A percentile compares a stretch with the other conserved stretches of the same genome.
Conservation (phyloP, 2,797 vertebrate species). For the Cynodonichthys magdalenae region DNA sequence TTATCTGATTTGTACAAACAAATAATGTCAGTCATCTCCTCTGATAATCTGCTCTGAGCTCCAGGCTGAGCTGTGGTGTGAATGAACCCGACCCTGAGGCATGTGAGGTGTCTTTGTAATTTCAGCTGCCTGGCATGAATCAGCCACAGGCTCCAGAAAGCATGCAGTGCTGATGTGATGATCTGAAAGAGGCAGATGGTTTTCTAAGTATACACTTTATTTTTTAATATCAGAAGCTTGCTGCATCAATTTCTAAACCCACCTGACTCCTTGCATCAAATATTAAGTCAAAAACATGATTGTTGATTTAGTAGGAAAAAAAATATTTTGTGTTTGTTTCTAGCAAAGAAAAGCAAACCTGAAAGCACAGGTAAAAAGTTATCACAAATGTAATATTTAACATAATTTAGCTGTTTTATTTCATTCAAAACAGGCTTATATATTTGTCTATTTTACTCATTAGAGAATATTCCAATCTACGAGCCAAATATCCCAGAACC, state of each 20-base stretch:
- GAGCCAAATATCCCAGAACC: conserved; percentile 72
- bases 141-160: conserved; percentile 38
- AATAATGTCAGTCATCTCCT: conserved; percentile 11
- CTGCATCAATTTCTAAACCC: conserved; percentile 32
- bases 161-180: conserved; percentile 41
- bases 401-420: background rate
- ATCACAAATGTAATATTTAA: background rate
- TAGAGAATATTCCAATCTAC: conserved; percentile 64
- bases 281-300: background rate
- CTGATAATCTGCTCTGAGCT: conserved; percentile 21
- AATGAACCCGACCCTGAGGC: conserved; percentile 19
- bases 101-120: conserved; percentile 44
- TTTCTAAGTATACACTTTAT: conserved; percentile 59
- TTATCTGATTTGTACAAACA: conserved; percentile 10
- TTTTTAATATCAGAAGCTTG: conserved; percentile 13
- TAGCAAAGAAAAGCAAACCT: conserved; percentile 50
- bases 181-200: conserved; percentile 62
- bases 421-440: background rate
- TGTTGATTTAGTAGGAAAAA: background rate
- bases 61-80: conserved; percentile 4
- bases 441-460: background rate
- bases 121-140: conserved; percentile 45
- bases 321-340: conserved; percentile 1
- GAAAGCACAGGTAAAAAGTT: conserved; percentile 51
- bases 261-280: conserved; percentile 18